Percentiles rank a stretch among this genome's conserved stretches.
Conservation (phyloP, 2,113 vertebrate genomes). For the Salvator merianae region DNA sequence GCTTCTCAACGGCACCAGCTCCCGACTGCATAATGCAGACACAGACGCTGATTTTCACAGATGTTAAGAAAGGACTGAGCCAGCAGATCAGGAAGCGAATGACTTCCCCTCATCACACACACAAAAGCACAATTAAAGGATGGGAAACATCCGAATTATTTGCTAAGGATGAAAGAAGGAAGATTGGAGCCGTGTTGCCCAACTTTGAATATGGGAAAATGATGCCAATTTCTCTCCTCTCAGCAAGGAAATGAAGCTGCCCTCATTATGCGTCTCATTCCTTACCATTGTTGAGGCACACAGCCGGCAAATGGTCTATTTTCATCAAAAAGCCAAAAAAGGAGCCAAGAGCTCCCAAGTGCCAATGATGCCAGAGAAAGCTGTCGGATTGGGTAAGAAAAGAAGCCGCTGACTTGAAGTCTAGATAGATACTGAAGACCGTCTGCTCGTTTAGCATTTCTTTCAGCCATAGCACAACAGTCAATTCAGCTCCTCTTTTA, state of each 20-base stretch:
- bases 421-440: not conserved
- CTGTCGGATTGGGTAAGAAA: not conserved
- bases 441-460: not conserved
- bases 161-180: constrained; percentile 60
- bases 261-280: constrained; percentile 48
- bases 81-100: constrained; percentile 33
- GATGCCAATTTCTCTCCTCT: constrained; percentile 25
- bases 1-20: not conserved
- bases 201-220: constrained; percentile 68
- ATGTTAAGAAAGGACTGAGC: constrained; percentile 57
- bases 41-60: constrained; percentile 38
- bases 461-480: not conserved
- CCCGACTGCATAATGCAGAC: not conserved
- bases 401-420: not conserved
- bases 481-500: not conserved
- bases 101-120: constrained; percentile 45
- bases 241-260: constrained; percentile 34
- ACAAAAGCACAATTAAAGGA: constrained; percentile 62
- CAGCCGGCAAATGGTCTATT: constrained; percentile 51
- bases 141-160: constrained; percentile 57
- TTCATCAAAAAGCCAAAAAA: constrained; percentile 36
- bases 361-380: not conserved
- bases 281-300: constrained; percentile 44
- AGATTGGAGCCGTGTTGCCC: constrained; percentile 62
- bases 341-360: constrained; percentile 38